Percentiles rank a stretch among this genome's conserved stretches.
Evolutionary conservation across 2,888 invertebrate species (phyloP).

Genomic region (Spialia ferax): DNA sequence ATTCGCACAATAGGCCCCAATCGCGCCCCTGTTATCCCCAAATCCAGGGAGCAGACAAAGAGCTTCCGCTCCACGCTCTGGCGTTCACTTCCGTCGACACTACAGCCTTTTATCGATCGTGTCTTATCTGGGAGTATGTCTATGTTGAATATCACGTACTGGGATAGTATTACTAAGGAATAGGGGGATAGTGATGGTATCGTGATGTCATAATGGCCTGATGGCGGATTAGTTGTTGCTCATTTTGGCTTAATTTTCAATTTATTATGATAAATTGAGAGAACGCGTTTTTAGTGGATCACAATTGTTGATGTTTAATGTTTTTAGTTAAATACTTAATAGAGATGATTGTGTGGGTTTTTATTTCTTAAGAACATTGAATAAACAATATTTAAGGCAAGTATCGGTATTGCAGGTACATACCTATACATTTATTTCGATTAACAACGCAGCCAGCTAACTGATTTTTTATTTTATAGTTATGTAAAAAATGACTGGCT

Average conservation of each 20-base stretch:
- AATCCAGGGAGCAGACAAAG: conserved; percentile 65
- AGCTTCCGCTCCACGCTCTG: conserved; percentile 63
- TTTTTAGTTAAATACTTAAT: too few species aligned
- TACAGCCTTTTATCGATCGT: conserved; percentile 43
- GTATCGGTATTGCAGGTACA: too few species aligned
- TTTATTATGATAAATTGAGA: too few species aligned
- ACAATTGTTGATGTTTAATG: too few species aligned
- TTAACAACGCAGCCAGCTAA: neutral
- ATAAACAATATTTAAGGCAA: too few species aligned
- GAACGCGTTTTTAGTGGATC: too few species aligned
- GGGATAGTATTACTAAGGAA: neutral
- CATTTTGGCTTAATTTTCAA: too few species aligned
- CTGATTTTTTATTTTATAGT: neutral
- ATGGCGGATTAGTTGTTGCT: neutral
- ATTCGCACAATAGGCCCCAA: conserved; percentile 37
- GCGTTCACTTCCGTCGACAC: conserved; percentile 55
- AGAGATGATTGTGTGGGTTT: too few species aligned
- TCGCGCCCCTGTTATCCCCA: conserved; percentile 47
- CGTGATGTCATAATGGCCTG: neutral
- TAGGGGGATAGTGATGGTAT: neutral
- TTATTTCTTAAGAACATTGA: too few species aligned
- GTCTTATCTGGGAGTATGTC: conserved; percentile 29
- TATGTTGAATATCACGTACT: neutral
- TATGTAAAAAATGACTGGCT: neutral
- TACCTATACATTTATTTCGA: too few species aligned